phyloP scores from a whole-genome alignment of 2,797 vertebrate genomes.

The Cynopterus sphinx region DNA sequence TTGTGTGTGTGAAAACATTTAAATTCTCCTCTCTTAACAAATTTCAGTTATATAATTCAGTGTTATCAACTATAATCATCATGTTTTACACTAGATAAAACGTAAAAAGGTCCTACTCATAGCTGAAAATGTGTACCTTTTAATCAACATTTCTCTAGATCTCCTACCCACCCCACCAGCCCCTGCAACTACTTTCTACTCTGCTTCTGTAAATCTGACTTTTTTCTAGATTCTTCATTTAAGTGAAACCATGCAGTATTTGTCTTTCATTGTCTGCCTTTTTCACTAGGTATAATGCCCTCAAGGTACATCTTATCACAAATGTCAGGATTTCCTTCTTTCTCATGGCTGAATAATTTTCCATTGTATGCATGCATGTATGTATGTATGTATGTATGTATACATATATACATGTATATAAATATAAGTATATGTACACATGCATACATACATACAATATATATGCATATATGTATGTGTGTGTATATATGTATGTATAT shows the following conservation, averaged over 20 bases:
- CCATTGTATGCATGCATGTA: too few relatives aligned
- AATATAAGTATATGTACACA: too few relatives aligned
- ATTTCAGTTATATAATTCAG: background rate
- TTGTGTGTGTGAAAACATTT: background rate
- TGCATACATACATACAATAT: too few relatives aligned
- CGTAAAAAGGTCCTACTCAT: background rate
- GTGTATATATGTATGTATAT: too few relatives aligned
- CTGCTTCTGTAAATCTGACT: background rate
- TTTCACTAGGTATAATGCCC: background rate
- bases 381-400: too few relatives aligned
- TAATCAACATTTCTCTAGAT: background rate
- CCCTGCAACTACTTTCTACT: background rate
- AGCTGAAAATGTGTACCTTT: background rate
- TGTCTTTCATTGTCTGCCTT: background rate
- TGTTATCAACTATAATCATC: background rate
- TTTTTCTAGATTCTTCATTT: background rate
- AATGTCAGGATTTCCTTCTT: background rate
- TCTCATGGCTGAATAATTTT: background rate
- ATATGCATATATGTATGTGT: too few relatives aligned
- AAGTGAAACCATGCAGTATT: background rate
- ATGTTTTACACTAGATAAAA: background rate
- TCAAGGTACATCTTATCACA: background rate
- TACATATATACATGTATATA: too few relatives aligned
- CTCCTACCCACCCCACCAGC: background rate
- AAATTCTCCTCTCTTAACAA: background rate